A percentile compares a stretch with the other conserved stretches of the same genome.
phyloP scores from a whole-genome alignment of 2,797 vertebrate genomes.

The Ctenochaetus hawaiiensis region DNA sequence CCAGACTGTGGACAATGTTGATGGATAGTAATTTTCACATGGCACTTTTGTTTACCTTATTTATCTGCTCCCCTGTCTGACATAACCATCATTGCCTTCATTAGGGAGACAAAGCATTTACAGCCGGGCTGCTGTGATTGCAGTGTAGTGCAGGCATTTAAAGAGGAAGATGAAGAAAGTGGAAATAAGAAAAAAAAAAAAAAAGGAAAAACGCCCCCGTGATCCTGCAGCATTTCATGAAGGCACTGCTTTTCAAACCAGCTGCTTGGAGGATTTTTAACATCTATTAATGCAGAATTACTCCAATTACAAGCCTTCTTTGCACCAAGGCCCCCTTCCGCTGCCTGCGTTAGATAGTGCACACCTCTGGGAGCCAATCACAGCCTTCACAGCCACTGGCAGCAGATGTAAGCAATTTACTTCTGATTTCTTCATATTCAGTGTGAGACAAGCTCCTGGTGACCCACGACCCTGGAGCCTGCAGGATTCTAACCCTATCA shows the following conservation, averaged over 20 bases:
- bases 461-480: conserved; percentile 97
- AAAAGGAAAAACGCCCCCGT: conserved; percentile 54
- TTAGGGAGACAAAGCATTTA: conserved; percentile 67
- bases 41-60: conserved; percentile 82
- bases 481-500: conserved; percentile 99
- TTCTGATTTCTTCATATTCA: conserved; percentile 99
- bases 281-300: conserved; percentile 99
- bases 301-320: conserved; percentile 98
- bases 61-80: conserved; percentile 72
- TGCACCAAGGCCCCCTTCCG: conserved; percentile 90
- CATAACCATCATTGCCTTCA: conserved; percentile 68
- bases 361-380: conserved; percentile 96
- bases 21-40: conserved; percentile 80
- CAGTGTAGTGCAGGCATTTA: conserved; percentile 59
- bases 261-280: conserved; percentile 90
- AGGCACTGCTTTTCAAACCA: conserved; percentile 86
- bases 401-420: conserved; percentile 99
- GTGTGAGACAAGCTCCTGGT: conserved; percentile 95
- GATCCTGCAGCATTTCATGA: conserved; percentile 86
- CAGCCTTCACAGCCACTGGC: conserved; percentile 93
- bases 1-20: conserved; percentile 74
- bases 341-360: conserved; percentile 94
- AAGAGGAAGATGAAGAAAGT: conserved; percentile 46
- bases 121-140: conserved; percentile 70
- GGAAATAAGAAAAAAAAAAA: neutral